phyloP scores from a whole-genome alignment of 64 coral and sea anemone species.

The Dendronephthya gigantea region DNA sequence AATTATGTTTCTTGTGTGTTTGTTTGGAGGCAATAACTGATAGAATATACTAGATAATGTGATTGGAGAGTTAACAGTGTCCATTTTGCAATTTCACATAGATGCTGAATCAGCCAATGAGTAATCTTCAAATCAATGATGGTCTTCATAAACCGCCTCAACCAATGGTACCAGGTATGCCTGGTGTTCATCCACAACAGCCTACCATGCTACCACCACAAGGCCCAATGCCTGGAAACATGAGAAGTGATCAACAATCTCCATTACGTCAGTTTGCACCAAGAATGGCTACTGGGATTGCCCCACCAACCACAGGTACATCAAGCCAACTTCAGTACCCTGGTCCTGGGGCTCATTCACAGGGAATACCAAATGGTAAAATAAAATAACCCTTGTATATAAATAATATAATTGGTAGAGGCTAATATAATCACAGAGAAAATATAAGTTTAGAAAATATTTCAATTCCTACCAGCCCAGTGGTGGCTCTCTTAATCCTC shows the following conservation, averaged over 20 bases:
- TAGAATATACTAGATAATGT: too few species aligned
- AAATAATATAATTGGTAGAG: background rate
- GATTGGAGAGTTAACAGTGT: too few species aligned
- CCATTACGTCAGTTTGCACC: background rate
- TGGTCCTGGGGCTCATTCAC: background rate
- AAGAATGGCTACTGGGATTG: background rate
- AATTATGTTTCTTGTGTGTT: too few species aligned
- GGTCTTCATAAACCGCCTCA: background rate
- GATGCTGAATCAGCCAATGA: background rate
- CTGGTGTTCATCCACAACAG: background rate
- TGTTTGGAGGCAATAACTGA: too few species aligned
- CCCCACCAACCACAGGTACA: background rate
- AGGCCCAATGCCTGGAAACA: background rate
- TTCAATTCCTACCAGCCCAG: too few species aligned
- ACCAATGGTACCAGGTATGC: background rate
- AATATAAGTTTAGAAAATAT: too few species aligned
- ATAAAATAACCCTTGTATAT: background rate
- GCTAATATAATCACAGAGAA: too few species aligned
- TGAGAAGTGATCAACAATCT: background rate
- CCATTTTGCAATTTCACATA: background rate
- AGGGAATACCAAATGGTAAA: background rate
- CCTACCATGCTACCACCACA: background rate
- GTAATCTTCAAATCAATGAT: constrained; percentile 13
- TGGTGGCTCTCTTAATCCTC: too few species aligned
- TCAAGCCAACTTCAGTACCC: background rate